Conservation (phyloP, 2,113 vertebrate genomes). For the Campylomormyrus numenius region DNA sequence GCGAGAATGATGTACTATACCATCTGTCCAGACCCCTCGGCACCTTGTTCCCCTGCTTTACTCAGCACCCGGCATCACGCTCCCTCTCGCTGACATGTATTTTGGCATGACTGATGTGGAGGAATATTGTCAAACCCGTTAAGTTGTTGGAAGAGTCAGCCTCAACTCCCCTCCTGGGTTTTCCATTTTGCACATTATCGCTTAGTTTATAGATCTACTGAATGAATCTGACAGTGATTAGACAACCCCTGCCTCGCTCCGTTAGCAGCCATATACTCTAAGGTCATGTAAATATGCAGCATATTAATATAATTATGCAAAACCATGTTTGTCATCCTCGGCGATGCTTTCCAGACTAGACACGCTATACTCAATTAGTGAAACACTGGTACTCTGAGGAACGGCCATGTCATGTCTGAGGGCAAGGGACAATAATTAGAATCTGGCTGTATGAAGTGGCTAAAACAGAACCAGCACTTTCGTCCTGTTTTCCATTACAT, state of each 20-base stretch:
- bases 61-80: neutral
- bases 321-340: constrained; percentile 25
- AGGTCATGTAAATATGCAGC: constrained; percentile 53
- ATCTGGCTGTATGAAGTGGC: constrained; percentile 43
- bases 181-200: constrained; percentile 27
- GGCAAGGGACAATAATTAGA: constrained; percentile 33
- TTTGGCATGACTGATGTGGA: constrained; percentile 27
- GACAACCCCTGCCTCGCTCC: constrained; percentile 30
- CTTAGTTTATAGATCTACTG: constrained; percentile 35
- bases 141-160: constrained; percentile 24
- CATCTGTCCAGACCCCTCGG: constrained; percentile 20
- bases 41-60: constrained; percentile 9
- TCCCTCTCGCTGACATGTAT: constrained; percentile 15
- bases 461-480: constrained; percentile 38
- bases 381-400: constrained; percentile 37
- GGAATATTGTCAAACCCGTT: constrained; percentile 25
- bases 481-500: neutral
- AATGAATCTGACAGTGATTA: constrained; percentile 53
- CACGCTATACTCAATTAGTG: constrained; percentile 52
- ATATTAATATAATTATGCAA: constrained; percentile 60
- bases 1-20: constrained; percentile 5
- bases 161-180: constrained; percentile 23
- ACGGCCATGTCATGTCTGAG: constrained; percentile 44
- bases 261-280: constrained; percentile 36
- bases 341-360: constrained; percentile 44